A percentile compares a stretch with the other conserved stretches of the same genome.
phyloP scores from a whole-genome alignment of 1,140 invertebrate genomes.

The Drosophila suzukii region DNA sequence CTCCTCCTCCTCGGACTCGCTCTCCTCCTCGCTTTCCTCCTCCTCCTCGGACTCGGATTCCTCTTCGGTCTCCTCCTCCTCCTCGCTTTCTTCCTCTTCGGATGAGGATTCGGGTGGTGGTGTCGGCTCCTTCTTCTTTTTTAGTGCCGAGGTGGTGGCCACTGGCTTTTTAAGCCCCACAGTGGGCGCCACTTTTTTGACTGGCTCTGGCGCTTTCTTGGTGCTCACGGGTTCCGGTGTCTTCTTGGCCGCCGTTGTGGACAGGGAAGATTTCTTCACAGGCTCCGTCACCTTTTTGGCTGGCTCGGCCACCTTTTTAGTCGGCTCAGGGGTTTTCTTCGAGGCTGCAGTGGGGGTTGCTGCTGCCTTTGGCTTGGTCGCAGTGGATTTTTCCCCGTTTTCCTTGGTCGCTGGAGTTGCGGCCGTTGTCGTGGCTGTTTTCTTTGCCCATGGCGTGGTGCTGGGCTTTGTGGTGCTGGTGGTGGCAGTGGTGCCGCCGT shows the following conservation, averaged over 20 bases:
- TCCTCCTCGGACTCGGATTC: slow-evolving; percentile 62
- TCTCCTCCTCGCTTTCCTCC: slow-evolving; percentile 65
- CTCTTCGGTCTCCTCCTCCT: slow-evolving; percentile 69
- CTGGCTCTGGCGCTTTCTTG: slow-evolving; percentile 58
- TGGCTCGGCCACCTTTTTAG: slow-evolving; percentile 39
- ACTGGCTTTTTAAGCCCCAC: slow-evolving; percentile 44
- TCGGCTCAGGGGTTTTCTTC: slow-evolving; percentile 45
- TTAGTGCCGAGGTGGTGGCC: slow-evolving; percentile 33
- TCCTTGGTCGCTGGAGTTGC: slow-evolving; percentile 69
- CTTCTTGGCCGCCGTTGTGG: slow-evolving; percentile 53
- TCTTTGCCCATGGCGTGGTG: slow-evolving; percentile 87
- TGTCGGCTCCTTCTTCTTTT: slow-evolving; percentile 77
- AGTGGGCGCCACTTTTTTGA: slow-evolving; percentile 50
- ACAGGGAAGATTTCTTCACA: slow-evolving; percentile 41
- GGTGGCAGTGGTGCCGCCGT: slow-evolving; percentile 84
- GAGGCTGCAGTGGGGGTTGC: slow-evolving; percentile 36
- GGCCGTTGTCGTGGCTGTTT: slow-evolving; percentile 36
- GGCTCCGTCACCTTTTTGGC: slow-evolving; percentile 38
- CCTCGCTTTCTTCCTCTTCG: slow-evolving; percentile 65
- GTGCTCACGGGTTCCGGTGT: slow-evolving; percentile 48
- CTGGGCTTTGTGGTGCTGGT: slow-evolving; percentile 84
- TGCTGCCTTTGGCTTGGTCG: slow-evolving; percentile 35
- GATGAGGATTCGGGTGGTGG: slow-evolving; percentile 75
- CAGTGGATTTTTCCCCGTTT: slow-evolving; percentile 67
- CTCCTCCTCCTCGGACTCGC: slow-evolving; percentile 59